phyloP scores from a whole-genome alignment of 2,113 vertebrate species.

The Callaeas wilsoni region DNA sequence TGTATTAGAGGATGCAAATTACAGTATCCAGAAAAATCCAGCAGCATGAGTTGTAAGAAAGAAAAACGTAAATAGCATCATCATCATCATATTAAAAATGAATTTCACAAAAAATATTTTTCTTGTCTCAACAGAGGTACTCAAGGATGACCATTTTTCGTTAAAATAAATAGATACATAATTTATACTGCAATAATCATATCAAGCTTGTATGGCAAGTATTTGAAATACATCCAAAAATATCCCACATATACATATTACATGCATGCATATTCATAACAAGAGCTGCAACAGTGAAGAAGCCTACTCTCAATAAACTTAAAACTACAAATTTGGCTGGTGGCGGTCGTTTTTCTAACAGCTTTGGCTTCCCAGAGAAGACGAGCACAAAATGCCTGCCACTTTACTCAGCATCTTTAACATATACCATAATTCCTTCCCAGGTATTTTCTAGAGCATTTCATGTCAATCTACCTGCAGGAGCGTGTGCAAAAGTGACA shows the following conservation, averaged over 20 bases:
- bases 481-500: constrained; percentile 76
- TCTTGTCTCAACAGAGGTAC: not conserved
- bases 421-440: constrained; percentile 64
- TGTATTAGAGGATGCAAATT: not conserved
- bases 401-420: constrained; percentile 61
- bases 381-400: constrained; percentile 65
- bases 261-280: not conserved
- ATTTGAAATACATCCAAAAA: not conserved
- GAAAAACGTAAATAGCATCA: not conserved
- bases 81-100: not conserved
- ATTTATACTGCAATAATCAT: not conserved
- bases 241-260: not conserved
- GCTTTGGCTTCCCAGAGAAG: not conserved
- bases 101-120: not conserved
- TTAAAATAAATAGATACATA: not conserved
- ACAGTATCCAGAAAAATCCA: not conserved
- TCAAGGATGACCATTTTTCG: not conserved
- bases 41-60: not conserved
- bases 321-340: not conserved
- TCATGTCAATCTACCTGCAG: constrained; percentile 74
- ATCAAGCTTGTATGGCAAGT: not conserved
- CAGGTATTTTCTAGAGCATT: constrained; percentile 72
- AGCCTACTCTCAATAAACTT: constrained; percentile 7
- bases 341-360: not conserved
- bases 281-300: not conserved